Evolutionary conservation across 2,113 vertebrate genomes (phyloP), one percentile per base, ranked within the genome.

Genomic region (Takifugu flavidus): DNA sequence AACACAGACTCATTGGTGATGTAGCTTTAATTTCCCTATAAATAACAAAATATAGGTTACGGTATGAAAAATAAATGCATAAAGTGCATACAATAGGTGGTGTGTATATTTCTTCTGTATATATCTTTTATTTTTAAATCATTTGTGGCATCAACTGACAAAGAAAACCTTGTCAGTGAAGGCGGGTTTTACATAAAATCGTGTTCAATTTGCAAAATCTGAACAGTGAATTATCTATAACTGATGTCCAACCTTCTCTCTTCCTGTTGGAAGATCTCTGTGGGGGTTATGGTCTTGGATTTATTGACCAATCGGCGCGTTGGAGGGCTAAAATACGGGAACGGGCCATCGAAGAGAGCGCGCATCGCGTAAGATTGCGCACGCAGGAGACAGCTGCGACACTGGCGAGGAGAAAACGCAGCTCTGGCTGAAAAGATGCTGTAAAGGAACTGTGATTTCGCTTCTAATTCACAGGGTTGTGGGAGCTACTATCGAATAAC

Each of bases 341-440:
- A 20, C 25, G 20, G 68, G 57, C 58, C 60, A 25, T 55, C 43
- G 26, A 59, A 11, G 62, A 53, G 68, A 69, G 74, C 82, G 74
- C 72, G 78, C 86, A 49, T 65, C 72, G 56, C 58, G 47, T 64
- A 67, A 53, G 47, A 34, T 58, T 82, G 81, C 72, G 77, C 85
- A 62, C 71, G 59, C 67, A 82, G 70, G 53, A 56, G 75, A 85
- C 75, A 70, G 72, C 70, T 78, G 80, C 77, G 77, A 72, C 82
- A 79, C 55, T 51, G 53, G 46, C 12, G 10, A 76, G 56, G 68
- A 62, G 77, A 60, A 31, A 50, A 63, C 54, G 50, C 25, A 28
- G 49, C 34, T 2, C 51, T 31, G 49, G 56, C 60, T 51, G 59
- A 59, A 63, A 83, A 50, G 78, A 88, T 84, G 85, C 82, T 74